Evolutionary conservation across 2,888 invertebrate genomes (phyloP).

Genomic region (Ceratothoa steindachneri): DNA sequence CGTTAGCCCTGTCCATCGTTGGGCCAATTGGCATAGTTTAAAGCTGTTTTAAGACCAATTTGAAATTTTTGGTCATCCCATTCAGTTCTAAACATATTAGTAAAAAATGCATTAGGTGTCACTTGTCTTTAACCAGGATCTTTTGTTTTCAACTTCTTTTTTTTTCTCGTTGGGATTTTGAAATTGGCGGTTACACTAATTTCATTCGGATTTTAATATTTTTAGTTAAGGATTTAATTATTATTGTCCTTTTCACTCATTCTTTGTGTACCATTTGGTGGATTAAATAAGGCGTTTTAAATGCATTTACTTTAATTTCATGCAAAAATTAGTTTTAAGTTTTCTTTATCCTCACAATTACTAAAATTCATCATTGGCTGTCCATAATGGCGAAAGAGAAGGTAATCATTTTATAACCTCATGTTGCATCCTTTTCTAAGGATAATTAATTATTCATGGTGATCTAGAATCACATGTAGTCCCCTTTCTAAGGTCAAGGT

Average conservation of each 20-base stretch:
- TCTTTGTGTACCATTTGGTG: not conserved
- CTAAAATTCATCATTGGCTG: too few relatives aligned
- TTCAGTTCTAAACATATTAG: not conserved
- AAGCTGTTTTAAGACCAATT: not conserved
- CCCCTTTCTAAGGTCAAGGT: too few relatives aligned
- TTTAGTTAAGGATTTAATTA: not conserved
- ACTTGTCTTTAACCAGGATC: not conserved
- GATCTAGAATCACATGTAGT: too few relatives aligned
- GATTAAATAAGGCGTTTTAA: not conserved
- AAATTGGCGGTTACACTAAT: not conserved
- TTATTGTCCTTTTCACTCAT: not conserved
- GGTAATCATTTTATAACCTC: too few relatives aligned
- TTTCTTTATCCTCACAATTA: not conserved
- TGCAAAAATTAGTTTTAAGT: not conserved
- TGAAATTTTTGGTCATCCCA: not conserved
- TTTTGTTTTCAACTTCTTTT: too few relatives aligned
- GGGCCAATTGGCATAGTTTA: slow-evolving; percentile 4
- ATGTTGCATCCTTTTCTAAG: too few relatives aligned
- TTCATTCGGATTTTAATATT: not conserved
- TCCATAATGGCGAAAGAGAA: too few relatives aligned
- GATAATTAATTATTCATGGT: too few relatives aligned
- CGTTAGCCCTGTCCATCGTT: not conserved
- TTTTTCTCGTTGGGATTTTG: not conserved
- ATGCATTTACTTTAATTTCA: not conserved
- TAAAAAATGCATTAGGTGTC: not conserved